Base-by-base conservation (phyloP, 1,140 invertebrate genomes). In the Helicoverpa zea region DNA sequence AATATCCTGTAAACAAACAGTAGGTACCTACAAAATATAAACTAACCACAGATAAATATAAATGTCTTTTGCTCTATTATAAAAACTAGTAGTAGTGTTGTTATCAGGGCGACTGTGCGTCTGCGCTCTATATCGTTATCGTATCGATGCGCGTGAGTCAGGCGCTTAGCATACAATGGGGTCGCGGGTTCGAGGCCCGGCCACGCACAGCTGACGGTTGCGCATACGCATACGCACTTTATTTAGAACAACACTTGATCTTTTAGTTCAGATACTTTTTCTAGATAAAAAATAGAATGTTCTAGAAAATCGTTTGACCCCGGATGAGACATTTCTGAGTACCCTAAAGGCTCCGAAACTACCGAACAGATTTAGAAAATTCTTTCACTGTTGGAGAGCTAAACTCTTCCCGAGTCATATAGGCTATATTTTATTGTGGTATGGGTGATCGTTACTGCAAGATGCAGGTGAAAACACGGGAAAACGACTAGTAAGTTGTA, bases 111-210 rank as follows among this genome's bases (percentile, higher is more conserved):
- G 73, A 49, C 73, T 10, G 2, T 1, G 0, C 12, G 73, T 75
- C 73, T 75, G 51, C 43, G 51, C 43, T 16, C 23, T 47, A 61
- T 3, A 49, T 29, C 49, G 18, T 63, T 75, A 75, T 74, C 72
- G 14, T 61, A 63, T 68, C 13, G 54, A 18, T 75, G 30, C 56
- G 68, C 58, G 79, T 88, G 86, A 88, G 74, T 88, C 87, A 88
- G 54, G 73, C 54, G 64, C 70, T 88, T 88, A 82, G 79, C 86
- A 88, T 86, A 88, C 87, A 88, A 88, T 88, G 51, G 82, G 83
- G 84, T 84, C 84, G 82, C 79, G 81, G 79, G 83, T 87, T 88
- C 86, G 80, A 81, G 63, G 80, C 66, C 66, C 64, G 79, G 52
- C 2, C 4, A 11, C 23, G 43, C 13, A 52, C 68, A 68, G 59